Evolutionary conservation across 2,888 invertebrate species (phyloP).

Genomic region (Drosophila kambysellisi): DNA sequence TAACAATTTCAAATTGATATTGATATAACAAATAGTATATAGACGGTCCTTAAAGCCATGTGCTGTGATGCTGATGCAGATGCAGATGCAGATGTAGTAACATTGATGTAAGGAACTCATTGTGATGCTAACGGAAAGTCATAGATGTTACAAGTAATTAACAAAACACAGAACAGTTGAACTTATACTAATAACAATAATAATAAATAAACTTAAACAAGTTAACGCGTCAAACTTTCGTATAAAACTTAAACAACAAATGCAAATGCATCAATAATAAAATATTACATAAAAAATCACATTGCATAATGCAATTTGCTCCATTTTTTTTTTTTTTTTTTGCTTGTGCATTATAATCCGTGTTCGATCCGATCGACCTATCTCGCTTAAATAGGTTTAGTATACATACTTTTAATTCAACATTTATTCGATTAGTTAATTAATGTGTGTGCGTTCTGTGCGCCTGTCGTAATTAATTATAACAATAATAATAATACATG

Average conservation of each 20-base stretch:
- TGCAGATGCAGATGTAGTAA: constrained; percentile 50
- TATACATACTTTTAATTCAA: constrained; percentile 74
- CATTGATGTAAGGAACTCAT: constrained; percentile 72
- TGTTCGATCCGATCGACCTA: constrained; percentile 27
- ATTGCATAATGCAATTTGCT: constrained; percentile 25
- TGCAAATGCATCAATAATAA: constrained; percentile 55
- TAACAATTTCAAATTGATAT: constrained; percentile 53
- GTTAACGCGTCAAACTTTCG: constrained; percentile 63
- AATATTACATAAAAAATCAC: constrained; percentile 38
- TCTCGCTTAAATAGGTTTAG: constrained; percentile 40
- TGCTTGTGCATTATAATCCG: constrained; percentile 35
- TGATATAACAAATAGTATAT: constrained; percentile 51
- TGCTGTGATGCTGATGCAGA: constrained; percentile 34
- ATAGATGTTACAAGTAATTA: constrained; percentile 59
- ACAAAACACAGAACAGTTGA: constrained; percentile 58
- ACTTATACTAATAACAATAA: constrained; percentile 38
- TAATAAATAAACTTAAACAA: constrained; percentile 74
- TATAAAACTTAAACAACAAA: constrained; percentile 71
- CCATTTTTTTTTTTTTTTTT: background rate
- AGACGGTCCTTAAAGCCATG: constrained; percentile 44
- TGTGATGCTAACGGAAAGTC: constrained; percentile 57
- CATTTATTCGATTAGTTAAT: constrained; percentile 79
- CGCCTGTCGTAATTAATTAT: constrained; percentile 35
- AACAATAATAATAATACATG: constrained; percentile 61
- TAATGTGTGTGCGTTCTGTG: constrained; percentile 30